A percentile compares a stretch with the other conserved stretches of the same genome.
phyloP scores from a whole-genome alignment of 2,888 invertebrate species.

The Lobophora halterata region DNA sequence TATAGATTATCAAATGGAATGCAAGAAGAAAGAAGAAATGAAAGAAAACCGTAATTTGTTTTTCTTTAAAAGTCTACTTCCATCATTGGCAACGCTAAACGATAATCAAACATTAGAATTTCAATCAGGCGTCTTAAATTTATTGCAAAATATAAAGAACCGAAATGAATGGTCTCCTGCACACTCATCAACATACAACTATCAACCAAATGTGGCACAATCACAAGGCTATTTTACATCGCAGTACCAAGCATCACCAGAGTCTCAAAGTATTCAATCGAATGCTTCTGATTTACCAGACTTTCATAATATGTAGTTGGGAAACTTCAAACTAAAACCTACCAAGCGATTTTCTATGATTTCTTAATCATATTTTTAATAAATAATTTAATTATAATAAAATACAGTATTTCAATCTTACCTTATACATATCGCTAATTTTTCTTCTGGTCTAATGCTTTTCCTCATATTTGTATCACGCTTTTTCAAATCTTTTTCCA shows the following conservation, averaged over 20 bases:
- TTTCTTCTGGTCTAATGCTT: slow-evolving; percentile 32
- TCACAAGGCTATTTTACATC: slow-evolving; percentile 30
- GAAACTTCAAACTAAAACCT: slow-evolving; percentile 26
- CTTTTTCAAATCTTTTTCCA: slow-evolving; percentile 29
- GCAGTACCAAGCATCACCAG: slow-evolving; percentile 29
- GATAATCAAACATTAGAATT: slow-evolving; percentile 30
- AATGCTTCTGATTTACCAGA: slow-evolving; percentile 32
- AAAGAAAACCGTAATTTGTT: slow-evolving; percentile 25
- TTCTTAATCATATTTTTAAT: slow-evolving; percentile 26
- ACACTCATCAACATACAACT: slow-evolving; percentile 31
- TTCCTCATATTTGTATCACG: slow-evolving; percentile 34
- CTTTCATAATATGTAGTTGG: slow-evolving; percentile 31
- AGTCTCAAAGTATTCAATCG: slow-evolving; percentile 30
- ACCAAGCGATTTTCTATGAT: slow-evolving; percentile 29
- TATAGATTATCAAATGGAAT: slow-evolving; percentile 29
- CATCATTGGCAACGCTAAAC: slow-evolving; percentile 29
- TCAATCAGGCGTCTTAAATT: slow-evolving; percentile 24
- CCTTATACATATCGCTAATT: slow-evolving; percentile 33
- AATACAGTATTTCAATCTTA: slow-evolving; percentile 27
- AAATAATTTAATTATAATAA: slow-evolving; percentile 28
- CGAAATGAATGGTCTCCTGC: slow-evolving; percentile 29
- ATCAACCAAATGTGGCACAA: slow-evolving; percentile 30
- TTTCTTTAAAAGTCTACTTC: slow-evolving; percentile 32
- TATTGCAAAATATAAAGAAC: slow-evolving; percentile 31
- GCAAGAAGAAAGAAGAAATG: slow-evolving; percentile 27